Evolutionary conservation across 2,113 vertebrate species (phyloP).

Genomic region (Reinhardtius hippoglossoides): DNA sequence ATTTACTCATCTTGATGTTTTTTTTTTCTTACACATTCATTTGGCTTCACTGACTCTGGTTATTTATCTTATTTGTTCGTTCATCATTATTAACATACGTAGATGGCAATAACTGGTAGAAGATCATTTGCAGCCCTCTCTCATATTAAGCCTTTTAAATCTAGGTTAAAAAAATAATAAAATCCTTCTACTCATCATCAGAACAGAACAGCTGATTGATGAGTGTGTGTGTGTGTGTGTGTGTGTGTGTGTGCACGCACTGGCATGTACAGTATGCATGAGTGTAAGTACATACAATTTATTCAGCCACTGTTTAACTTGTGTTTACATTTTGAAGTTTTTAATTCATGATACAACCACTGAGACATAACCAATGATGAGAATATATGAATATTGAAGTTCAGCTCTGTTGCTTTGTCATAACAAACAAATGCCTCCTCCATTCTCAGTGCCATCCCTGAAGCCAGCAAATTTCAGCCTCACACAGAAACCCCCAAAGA

Average conservation of each 20-base stretch:
- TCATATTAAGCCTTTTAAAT: background rate
- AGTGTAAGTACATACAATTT: background rate
- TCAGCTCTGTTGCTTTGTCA: slow-evolving; percentile 1
- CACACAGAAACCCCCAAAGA: background rate
- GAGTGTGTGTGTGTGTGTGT: background rate
- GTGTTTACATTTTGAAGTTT: background rate
- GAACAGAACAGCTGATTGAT: no score
- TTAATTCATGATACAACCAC: slow-evolving; percentile 4
- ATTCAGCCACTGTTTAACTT: background rate
- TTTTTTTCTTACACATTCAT: background rate
- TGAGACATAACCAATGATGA: slow-evolving; percentile 2
- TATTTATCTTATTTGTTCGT: background rate
- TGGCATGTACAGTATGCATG: background rate
- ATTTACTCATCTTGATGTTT: background rate
- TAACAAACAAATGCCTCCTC: background rate
- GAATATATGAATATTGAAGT: background rate
- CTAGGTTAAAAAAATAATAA: background rate
- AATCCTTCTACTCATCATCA: no score
- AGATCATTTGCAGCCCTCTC: background rate
- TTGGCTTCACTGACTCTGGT: background rate
- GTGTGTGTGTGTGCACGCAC: background rate
- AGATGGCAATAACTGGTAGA: background rate
- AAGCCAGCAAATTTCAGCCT: background rate
- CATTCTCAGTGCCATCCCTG: background rate
- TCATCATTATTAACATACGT: background rate